Base-by-base conservation (phyloP, 2,888 invertebrate species). In the Halocaridina rubra region DNA sequence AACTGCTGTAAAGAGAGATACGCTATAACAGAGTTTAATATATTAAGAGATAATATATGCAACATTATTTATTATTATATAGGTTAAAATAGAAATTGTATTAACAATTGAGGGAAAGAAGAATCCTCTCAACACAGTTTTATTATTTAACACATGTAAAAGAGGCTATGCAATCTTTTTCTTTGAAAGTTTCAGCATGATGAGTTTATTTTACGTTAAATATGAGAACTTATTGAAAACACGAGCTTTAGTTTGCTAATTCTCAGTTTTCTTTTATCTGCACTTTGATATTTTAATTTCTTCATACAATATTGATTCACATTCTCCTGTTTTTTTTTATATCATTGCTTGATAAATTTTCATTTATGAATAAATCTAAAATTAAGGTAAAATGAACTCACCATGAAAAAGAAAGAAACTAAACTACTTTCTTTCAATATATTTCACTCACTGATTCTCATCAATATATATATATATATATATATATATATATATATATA, bases 11-110 rank as follows among this genome's bases (percentile, higher is more conserved):
- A 77, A 77, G 61, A 77, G 61, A 77, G 33, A 24, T n/a, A n/a
- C 29, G 59, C 59, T 82, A 84, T 77, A 78, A 77, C 82, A 84
- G 82, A 84, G 82, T 84, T n/a, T n/a, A 84, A 84, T 84, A 84
- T 84, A 84, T 84, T 74, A 59, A 79, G n/a, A 74, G 4, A 78
- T 84, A 84, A 78, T 84, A 84, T 78, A 84, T 84, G 32, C 69
- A 71, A 59, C 69, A 71, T 78, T 78, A 77, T 84, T 84, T 77
- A 77, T 77, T 77, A 7, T n/a, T n/a, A n/a, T n/a, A 13, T 74
- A 77, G 61, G 61, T 77, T 77, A 61, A n/a, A 53, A 77, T 32
- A 77, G 19, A 77, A 32, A 77, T 53, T 61, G 61, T 61, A 22
- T 30, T 59, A 32, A 32, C 19, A 32, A 19, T 30, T 30, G 77